Evolutionary conservation across 2,888 invertebrate species (phyloP).

Genomic region (Beris chalybata): DNA sequence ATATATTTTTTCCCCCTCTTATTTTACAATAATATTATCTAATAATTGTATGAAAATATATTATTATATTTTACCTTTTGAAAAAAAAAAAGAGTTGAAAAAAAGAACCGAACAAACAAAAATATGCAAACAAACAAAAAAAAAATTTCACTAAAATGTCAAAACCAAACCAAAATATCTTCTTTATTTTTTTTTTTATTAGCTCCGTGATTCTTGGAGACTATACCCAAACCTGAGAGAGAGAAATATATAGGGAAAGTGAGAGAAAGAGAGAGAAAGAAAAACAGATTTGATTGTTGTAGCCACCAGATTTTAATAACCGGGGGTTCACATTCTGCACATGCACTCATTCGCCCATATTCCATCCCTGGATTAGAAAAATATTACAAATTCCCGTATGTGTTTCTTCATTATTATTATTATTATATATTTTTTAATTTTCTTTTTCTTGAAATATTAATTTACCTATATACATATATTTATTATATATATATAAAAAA

Average conservation of each 20-base stretch:
- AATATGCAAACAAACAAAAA: too few relatives aligned
- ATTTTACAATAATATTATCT: too few relatives aligned
- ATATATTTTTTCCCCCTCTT: too few relatives aligned
- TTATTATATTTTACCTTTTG: too few relatives aligned
- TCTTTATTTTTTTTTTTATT: conserved; percentile 21
- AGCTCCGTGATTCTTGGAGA: conserved; percentile 25
- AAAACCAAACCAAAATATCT: conserved; percentile 4
- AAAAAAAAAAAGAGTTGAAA: too few relatives aligned
- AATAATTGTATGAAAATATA: too few relatives aligned
- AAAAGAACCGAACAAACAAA: neutral
- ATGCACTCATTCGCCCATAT: conserved; percentile 15
- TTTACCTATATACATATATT: conserved; percentile 1
- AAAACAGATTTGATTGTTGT: conserved; percentile 5
- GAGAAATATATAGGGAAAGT: neutral
- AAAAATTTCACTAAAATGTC: too few relatives aligned
- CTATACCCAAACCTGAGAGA: conserved; percentile 18
- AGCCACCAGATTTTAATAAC: conserved; percentile 1
- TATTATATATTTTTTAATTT: too few relatives aligned
- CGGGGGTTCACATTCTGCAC: conserved; percentile 3
- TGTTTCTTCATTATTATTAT: conserved; percentile 3
- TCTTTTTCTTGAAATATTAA: too few relatives aligned
- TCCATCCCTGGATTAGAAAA: conserved; percentile 7
- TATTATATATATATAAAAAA: conserved; percentile 11
- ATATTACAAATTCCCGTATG: conserved; percentile 14
- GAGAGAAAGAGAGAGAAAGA: neutral